A percentile compares a stretch with the other conserved stretches of the same genome.
Conservation (phyloP, 2,113 vertebrate species). For the Romanogobio albipinnatus region DNA sequence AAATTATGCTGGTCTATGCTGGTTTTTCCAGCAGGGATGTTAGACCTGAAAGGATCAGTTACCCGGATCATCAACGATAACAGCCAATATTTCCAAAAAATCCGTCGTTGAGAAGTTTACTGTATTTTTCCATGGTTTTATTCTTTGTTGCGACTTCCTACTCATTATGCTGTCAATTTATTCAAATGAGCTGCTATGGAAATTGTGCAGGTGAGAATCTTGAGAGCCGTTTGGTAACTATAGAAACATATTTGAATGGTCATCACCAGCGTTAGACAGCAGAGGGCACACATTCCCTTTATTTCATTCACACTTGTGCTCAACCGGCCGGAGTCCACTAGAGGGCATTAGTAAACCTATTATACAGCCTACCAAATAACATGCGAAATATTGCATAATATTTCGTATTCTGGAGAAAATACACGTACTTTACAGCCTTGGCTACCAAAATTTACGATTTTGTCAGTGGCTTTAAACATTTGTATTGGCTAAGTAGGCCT, state of each 20-base stretch:
- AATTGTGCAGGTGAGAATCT: constrained; percentile 1
- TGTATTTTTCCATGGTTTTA: no score
- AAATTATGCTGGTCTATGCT: no score
- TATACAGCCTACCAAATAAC: no score
- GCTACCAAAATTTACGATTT: not conserved
- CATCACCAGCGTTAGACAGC: not conserved
- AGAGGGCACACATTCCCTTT: not conserved
- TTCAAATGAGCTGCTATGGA: not conserved
- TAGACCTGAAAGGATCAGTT: not conserved
- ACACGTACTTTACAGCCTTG: not conserved
- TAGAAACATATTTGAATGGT: not conserved
- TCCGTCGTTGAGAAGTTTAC: not conserved
- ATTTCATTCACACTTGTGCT: not conserved
- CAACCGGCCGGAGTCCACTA: not conserved
- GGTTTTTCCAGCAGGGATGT: no score
- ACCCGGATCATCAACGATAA: constrained; percentile 13
- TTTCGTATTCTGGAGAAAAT: no score
- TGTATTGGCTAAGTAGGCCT: not conserved
- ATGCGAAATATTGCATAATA: not conserved
- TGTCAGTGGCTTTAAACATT: not conserved
- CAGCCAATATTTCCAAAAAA: not conserved
- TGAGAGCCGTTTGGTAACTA: not conserved
- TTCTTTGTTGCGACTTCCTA: no score
- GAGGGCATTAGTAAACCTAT: constrained; percentile 2
- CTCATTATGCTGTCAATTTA: not conserved